A percentile compares a stretch with the other conserved stretches of the same genome.
Conservation (phyloP, 2,797 vertebrate species). For the Fistularia commersonii region DNA sequence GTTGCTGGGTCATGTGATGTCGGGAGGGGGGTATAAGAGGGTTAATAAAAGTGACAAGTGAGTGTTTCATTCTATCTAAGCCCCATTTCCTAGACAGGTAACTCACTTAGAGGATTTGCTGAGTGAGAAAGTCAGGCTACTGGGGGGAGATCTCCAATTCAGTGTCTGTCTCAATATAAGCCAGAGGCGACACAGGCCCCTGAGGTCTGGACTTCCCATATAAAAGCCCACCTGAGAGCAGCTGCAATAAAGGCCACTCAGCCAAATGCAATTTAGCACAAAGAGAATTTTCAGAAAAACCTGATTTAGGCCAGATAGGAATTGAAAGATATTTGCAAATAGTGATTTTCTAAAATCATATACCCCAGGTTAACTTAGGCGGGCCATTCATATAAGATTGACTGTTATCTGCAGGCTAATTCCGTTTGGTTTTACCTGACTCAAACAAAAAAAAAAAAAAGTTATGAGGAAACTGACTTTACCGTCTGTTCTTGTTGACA, state of each 20-base stretch:
- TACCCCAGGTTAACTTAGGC: slow-evolving; percentile 69
- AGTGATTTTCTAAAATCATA: slow-evolving; percentile 68
- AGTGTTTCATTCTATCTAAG: slow-evolving; percentile 76
- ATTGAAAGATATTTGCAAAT: slow-evolving; percentile 76
- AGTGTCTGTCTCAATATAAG: slow-evolving; percentile 75
- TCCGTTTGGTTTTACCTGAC: slow-evolving; percentile 68
- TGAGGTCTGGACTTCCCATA: slow-evolving; percentile 63
- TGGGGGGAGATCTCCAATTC: slow-evolving; percentile 56
- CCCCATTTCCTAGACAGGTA: slow-evolving; percentile 70
- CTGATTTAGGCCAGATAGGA: slow-evolving; percentile 66
- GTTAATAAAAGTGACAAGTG: slow-evolving; percentile 77
- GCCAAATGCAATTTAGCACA: slow-evolving; percentile 66
- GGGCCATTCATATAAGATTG: slow-evolving; percentile 68
- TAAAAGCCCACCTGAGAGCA: slow-evolving; percentile 70
- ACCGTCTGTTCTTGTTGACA: slow-evolving; percentile 36
- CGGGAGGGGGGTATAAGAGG: slow-evolving; percentile 51
- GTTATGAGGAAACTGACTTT: slow-evolving; percentile 65
- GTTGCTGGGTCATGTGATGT: slow-evolving; percentile 32
- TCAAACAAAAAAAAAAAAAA: slow-evolving; percentile 66
- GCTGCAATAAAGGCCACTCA: slow-evolving; percentile 73
- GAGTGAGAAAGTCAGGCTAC: slow-evolving; percentile 62
- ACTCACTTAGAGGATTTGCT: slow-evolving; percentile 75
- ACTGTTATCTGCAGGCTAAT: slow-evolving; percentile 66
- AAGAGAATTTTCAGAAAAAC: slow-evolving; percentile 71
- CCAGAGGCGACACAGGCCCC: slow-evolving; percentile 67